Percentiles rank a stretch among this genome's conserved stretches.
Evolutionary conservation across 2,113 vertebrate genomes (phyloP).

Genomic region (Tragulus kanchil): DNA sequence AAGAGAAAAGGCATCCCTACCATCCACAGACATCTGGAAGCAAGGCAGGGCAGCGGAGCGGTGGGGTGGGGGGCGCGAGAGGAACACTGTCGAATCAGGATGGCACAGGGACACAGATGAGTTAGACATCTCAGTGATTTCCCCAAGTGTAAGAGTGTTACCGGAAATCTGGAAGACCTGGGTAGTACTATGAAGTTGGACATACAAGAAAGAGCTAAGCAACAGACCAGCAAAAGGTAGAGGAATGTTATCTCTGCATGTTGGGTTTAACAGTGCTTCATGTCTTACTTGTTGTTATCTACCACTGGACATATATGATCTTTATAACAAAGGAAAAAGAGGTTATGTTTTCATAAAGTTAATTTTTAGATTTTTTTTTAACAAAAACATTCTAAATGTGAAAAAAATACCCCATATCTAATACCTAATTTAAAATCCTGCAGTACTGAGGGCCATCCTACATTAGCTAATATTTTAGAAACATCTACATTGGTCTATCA

Average conservation of each 20-base stretch:
- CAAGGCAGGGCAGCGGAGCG: neutral
- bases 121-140: too few relatives aligned
- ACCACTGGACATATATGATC: neutral
- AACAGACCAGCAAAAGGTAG: neutral
- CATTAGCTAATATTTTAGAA: neutral
- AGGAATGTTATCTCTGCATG: neutral
- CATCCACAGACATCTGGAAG: fast-evolving
- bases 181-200: too few relatives aligned
- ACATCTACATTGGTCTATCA: neutral
- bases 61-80: neutral
- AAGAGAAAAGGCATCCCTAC: neutral
- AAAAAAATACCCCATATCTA: neutral
- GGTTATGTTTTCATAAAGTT: neutral
- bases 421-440: neutral
- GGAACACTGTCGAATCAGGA: neutral
- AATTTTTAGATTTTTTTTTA: constrained; percentile 21
- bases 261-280: neutral
- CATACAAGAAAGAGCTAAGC: neutral
- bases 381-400: neutral
- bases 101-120: too few relatives aligned
- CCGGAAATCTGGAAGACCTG: neutral
- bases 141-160: neutral
- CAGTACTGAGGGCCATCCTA: neutral
- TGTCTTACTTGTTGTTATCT: neutral
- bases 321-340: neutral